A percentile compares a stretch with the other conserved stretches of the same genome.
Evolutionary conservation across 2,888 invertebrate genomes (phyloP).

Genomic region (Metalampra italica): DNA sequence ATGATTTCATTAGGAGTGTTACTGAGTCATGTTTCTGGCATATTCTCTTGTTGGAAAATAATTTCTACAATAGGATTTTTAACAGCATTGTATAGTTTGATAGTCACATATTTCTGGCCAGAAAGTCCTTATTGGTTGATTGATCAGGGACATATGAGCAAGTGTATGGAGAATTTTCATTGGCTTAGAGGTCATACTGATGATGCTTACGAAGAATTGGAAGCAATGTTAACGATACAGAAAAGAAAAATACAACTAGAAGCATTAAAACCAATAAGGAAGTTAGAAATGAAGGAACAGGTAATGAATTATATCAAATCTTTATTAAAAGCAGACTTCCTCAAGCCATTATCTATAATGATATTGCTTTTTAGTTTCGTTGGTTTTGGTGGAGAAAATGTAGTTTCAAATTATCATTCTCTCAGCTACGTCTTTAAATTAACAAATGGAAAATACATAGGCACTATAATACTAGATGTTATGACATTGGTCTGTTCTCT

Average conservation of each 20-base stretch:
- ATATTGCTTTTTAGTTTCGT: constrained; percentile 25
- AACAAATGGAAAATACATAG: constrained; percentile 25
- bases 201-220: constrained; percentile 20
- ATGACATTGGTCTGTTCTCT: constrained; percentile 24
- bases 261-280: constrained; percentile 21
- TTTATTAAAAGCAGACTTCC: constrained; percentile 23
- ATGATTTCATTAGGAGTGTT: constrained; percentile 25
- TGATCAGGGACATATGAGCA: constrained; percentile 19
- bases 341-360: constrained; percentile 26
- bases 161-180: constrained; percentile 20
- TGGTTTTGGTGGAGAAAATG: constrained; percentile 22
- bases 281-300: constrained; percentile 14
- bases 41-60: constrained; percentile 15
- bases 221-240: constrained; percentile 17
- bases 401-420: constrained; percentile 19
- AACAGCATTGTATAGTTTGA: constrained; percentile 12
- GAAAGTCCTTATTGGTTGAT: constrained; percentile 28
- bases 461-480: constrained; percentile 24
- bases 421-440: constrained; percentile 20
- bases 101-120: constrained; percentile 17
- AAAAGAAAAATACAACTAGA: constrained; percentile 20
- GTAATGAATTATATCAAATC: constrained; percentile 17
- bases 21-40: constrained; percentile 20
- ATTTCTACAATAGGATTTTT: constrained; percentile 19
- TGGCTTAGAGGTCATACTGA: constrained; percentile 20